Conservation (phyloP, 2,797 vertebrate genomes). For the Notoglanidium macrostoma region DNA sequence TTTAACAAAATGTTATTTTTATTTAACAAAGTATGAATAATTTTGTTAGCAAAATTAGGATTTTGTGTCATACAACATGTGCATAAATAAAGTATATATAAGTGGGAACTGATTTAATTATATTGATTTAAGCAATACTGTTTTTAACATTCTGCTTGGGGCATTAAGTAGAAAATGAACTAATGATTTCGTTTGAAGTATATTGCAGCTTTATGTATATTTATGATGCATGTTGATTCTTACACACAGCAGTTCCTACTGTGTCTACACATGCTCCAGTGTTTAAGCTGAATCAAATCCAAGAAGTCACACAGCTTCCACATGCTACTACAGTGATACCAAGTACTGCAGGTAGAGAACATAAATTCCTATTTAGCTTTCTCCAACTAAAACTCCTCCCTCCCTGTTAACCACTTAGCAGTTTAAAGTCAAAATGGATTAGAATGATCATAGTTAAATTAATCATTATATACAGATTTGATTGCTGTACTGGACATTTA, state of each 20-base stretch:
- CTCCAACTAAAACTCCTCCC: neutral
- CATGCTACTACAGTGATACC: neutral
- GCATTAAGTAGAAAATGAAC: neutral
- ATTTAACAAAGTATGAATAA: too few species aligned
- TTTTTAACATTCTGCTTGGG: neutral
- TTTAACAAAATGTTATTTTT: neutral
- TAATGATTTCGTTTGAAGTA: neutral
- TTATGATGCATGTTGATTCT: neutral
- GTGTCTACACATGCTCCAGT: neutral
- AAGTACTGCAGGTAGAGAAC: neutral
- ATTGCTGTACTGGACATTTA: neutral
- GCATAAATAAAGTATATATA: neutral
- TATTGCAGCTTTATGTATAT: neutral
- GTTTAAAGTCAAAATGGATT: too few species aligned
- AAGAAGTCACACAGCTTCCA: neutral
- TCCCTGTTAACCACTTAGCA: neutral
- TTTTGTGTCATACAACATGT: neutral
- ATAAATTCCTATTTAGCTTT: neutral
- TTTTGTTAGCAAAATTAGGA: too few species aligned
- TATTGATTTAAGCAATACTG: neutral
- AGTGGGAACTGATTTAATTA: neutral
- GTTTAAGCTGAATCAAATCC: neutral
- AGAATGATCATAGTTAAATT: neutral
- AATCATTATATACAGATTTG: neutral
- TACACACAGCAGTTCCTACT: neutral